Evolutionary conservation across 2,113 vertebrate genomes (phyloP), one percentile per base, ranked within the genome.

Genomic region (Cairina moschata): DNA sequence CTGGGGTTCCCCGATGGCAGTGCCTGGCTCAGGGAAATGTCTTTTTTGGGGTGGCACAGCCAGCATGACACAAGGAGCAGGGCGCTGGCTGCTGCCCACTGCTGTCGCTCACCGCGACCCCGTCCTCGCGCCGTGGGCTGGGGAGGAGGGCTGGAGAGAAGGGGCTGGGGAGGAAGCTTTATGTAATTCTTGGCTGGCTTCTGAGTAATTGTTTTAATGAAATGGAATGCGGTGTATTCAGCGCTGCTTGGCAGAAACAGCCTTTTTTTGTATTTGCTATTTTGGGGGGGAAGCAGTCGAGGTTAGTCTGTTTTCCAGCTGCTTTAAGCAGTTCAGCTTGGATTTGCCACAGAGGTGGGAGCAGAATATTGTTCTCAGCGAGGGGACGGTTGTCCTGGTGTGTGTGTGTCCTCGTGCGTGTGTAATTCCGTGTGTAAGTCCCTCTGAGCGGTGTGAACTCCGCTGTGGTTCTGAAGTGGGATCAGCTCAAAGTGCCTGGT

Each of bases 201-300:
- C 97, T 95, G 96, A 96, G 97, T 98, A 97, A 98, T 98, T 98
- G 98, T 98, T 98, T 98, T 98, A 98, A 98, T 98, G 98, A 97
- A 98, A 98, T 97, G 98, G 98, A 98, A 98, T 98, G 98, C 97
- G 91, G 95, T 86, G 95, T 94, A 96, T 97, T 97, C 97, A 95
- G 95, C 86, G 92, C 90, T 97, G 48, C 97, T 98, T 98, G 97
- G 98, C 97, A 98, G 97, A 95, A 97, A 93, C 31, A 92, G 84
- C 80, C 86, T 13, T 81, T 92, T 96, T 52, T 52, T 52, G 89
- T 82, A 42, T 95, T 86, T 69, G 86, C 89, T 91, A 0, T 81
- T 86, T 89, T 54, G 81, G 60, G 69, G 62, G 86, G 72, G 20
- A 26, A 31, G 75, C 16, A 42, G 23, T 59, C 73, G 65, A 59